A percentile compares a stretch with the other conserved stretches of the same genome.
These are phyloP conservation scores for Elephas maximus DNA, from an alignment of 2,113 vertebrate genomes.

Conservation along the genomic window DNA sequence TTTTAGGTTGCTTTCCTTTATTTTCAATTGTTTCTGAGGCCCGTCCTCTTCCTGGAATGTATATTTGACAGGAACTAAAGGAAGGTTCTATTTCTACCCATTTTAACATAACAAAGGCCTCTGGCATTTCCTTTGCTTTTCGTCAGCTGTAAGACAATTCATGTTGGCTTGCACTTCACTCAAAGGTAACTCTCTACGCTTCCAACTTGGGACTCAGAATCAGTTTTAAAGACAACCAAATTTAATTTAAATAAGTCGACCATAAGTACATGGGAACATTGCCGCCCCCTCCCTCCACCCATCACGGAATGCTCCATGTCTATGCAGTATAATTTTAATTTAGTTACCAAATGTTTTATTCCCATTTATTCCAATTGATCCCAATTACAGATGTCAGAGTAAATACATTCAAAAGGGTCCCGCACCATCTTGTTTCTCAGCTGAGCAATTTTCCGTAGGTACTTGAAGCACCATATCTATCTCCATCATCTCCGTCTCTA, in stretches of 20 bases:
- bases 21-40: conserved; percentile 48
- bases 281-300: background rate
- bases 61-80: conserved; percentile 30
- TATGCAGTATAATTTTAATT: background rate
- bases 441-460: background rate
- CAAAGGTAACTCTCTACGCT: background rate
- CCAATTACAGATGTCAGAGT: background rate
- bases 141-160: background rate
- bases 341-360: background rate
- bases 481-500: background rate
- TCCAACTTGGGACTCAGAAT: background rate
- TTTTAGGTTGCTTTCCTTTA: conserved; percentile 51
- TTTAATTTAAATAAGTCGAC: conserved; percentile 33
- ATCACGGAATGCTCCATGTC: background rate
- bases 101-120: background rate
- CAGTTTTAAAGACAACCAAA: conserved; percentile 2
- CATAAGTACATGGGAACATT: background rate
- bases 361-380: background rate
- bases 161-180: background rate
- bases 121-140: background rate
- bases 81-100: background rate
- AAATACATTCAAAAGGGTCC: background rate
- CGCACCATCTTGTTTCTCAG: background rate
- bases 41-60: conserved; percentile 47
- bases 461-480: background rate